Percentiles rank a stretch among this genome's conserved stretches.
Evolutionary conservation across 2,888 invertebrate genomes (phyloP).

Genomic region (Liodrosophila aerea): DNA sequence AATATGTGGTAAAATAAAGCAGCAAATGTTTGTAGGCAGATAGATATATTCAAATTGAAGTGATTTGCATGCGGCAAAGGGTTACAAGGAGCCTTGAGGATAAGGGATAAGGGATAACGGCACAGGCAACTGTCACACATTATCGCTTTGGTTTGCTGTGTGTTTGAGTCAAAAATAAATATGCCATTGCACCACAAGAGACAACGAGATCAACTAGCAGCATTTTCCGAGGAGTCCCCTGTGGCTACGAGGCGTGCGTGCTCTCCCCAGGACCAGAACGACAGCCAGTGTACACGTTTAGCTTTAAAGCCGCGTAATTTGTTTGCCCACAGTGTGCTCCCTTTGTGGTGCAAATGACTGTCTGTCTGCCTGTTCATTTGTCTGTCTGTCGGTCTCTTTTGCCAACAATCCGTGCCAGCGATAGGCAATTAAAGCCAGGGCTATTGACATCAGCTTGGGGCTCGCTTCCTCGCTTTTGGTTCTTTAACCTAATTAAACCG

Average conservation of each 20-base stretch:
- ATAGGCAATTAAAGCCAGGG: constrained; percentile 59
- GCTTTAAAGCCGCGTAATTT: constrained; percentile 72
- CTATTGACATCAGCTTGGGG: constrained; percentile 48
- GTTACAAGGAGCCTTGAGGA: constrained; percentile 14
- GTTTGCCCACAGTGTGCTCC: constrained; percentile 44
- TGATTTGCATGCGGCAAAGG: constrained; percentile 30
- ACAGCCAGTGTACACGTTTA: constrained; percentile 43
- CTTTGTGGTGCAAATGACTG: constrained; percentile 30
- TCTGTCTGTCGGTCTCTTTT: constrained; percentile 22
- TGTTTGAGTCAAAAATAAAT: constrained; percentile 64
- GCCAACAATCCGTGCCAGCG: constrained; percentile 42
- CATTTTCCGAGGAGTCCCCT: constrained; percentile 26
- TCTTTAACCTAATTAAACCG: constrained; percentile 76
- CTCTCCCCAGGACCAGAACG: constrained; percentile 8
- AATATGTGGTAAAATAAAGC: constrained; percentile 40
- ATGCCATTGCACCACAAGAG: constrained; percentile 52
- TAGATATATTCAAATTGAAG: constrained; percentile 13
- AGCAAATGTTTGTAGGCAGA: constrained; percentile 29
- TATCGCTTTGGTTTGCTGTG: constrained; percentile 52
- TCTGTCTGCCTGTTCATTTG: constrained; percentile 10
- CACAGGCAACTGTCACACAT: constrained; percentile 52
- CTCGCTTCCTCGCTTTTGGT: constrained; percentile 4
- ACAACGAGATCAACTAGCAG: constrained; percentile 35
- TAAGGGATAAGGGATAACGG: constrained; percentile 30
- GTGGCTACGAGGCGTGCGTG: constrained; percentile 11